Evolutionary conservation across 2,113 vertebrate species (phyloP).

Genomic region (Myrmophylax atrothorax): DNA sequence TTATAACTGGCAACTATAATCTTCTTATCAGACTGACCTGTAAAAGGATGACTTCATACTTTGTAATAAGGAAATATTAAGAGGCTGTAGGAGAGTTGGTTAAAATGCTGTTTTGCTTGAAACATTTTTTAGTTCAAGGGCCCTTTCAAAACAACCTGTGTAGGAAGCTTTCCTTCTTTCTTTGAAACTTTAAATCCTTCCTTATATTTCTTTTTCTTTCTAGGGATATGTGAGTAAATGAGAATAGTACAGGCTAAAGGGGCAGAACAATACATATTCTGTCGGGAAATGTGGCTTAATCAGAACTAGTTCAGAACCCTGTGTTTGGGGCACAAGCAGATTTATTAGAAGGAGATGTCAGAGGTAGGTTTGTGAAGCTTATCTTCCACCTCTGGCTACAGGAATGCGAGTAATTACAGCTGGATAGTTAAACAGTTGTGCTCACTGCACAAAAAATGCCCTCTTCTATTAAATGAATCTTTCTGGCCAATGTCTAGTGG

Average conservation of each 20-base stretch:
- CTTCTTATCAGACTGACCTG: background rate
- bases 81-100: background rate
- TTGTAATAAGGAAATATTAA: background rate
- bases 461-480: background rate
- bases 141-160: background rate
- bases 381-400: background rate
- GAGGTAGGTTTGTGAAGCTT: background rate
- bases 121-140: background rate
- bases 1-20: background rate
- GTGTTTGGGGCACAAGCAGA: background rate
- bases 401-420: background rate
- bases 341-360: background rate
- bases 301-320: background rate
- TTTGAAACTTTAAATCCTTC: background rate
- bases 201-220: background rate
- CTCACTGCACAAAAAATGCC: background rate
- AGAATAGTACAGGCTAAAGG: background rate
- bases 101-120: background rate
- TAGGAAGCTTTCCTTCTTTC: background rate
- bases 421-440: background rate
- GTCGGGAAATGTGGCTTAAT: background rate
- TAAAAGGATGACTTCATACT: constrained; percentile 7
- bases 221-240: background rate
- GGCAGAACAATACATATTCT: background rate
- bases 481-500: background rate